These are phyloP conservation scores for Heterotilapia buettikoferi DNA, from an alignment of 2,113 vertebrate genomes.

Conservation along the genomic window DNA sequence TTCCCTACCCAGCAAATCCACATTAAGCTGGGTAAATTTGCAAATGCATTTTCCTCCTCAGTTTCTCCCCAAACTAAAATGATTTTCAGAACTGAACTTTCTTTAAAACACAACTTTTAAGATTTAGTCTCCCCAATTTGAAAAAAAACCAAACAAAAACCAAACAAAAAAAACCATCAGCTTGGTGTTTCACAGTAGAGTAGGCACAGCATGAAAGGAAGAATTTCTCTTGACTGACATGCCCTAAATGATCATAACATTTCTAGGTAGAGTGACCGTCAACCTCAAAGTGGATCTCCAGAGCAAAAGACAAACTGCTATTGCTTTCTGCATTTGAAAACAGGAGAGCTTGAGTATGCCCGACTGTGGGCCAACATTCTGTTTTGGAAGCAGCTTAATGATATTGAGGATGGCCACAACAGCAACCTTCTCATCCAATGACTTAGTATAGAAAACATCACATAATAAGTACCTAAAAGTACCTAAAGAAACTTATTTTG, in stretches of 20 bases:
- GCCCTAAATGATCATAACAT: neutral
- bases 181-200: neutral
- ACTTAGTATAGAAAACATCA: neutral
- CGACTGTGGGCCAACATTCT: neutral
- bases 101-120: neutral
- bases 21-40: neutral
- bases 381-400: neutral
- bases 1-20: constrained; percentile 26
- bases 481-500: neutral
- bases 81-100: neutral
- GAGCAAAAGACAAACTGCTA: neutral
- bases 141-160: neutral
- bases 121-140: neutral
- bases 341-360: neutral
- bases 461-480: neutral
- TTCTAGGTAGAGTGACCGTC: neutral
- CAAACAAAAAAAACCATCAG: neutral
- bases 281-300: neutral
- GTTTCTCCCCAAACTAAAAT: neutral
- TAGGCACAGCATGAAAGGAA: neutral
- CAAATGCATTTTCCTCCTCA: neutral
- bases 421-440: neutral
- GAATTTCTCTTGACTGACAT: neutral
- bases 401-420: neutral
- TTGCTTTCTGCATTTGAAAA: neutral